A percentile compares a stretch with the other conserved stretches of the same genome.
Evolutionary conservation across 2,113 vertebrate species (phyloP).

Genomic region (Shinisaurus crocodilurus): DNA sequence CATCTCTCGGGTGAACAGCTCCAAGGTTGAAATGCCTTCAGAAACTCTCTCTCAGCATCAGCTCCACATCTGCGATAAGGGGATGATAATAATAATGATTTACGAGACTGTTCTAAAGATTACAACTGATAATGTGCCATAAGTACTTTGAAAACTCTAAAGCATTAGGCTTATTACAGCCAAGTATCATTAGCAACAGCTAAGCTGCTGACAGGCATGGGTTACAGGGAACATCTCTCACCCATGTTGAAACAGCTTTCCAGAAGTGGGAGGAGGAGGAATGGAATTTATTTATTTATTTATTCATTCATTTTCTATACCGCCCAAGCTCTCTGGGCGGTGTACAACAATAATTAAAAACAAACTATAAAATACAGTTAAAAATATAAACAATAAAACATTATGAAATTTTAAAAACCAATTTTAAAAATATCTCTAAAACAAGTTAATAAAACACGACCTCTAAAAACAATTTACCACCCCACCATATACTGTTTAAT

Average conservation of each 20-base stretch:
- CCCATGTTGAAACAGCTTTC: no score
- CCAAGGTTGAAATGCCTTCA: background rate
- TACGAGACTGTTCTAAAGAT: background rate
- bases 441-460: no score
- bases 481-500: no score
- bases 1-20: background rate
- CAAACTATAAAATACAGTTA: no score
- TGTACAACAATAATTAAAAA: no score
- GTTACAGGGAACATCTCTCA: background rate
- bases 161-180: background rate
- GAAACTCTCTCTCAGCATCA: background rate
- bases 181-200: background rate
- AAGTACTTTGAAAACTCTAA: background rate
- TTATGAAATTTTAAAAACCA: no score
- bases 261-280: background rate
- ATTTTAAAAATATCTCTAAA: no score
- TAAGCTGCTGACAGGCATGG: background rate
- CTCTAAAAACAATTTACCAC: no score
- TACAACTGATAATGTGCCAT: background rate
- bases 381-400: no score
- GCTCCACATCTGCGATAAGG: background rate
- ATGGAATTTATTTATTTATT: no score
- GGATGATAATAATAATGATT: background rate
- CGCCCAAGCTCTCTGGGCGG: no score
- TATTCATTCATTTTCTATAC: no score